A percentile compares a stretch with the other conserved stretches of the same genome.
Conservation (phyloP, 2,888 invertebrate species). For the Barypeithes pellucidus region DNA sequence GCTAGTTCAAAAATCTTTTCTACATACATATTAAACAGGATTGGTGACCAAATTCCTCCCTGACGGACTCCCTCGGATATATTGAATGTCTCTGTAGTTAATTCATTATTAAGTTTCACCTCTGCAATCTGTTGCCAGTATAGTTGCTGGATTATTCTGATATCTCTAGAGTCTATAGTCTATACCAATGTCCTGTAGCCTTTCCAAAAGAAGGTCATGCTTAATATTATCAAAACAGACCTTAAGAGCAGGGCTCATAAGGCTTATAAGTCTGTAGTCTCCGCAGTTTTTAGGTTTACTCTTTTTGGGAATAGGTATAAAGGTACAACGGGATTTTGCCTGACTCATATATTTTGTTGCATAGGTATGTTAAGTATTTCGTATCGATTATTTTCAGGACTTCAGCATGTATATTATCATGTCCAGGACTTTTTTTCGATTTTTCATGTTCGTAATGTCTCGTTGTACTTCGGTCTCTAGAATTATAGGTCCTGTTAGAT, state of each 20-base stretch:
- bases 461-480: neutral
- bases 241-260: neutral
- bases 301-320: neutral
- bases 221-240: too few species aligned
- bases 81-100: too few species aligned
- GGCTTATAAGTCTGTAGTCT: slow-evolving; percentile 3
- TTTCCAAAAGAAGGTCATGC: too few species aligned
- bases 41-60: too few species aligned
- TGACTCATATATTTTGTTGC: neutral
- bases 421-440: slow-evolving; percentile 1
- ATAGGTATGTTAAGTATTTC: neutral
- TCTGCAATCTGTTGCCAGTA: too few species aligned
- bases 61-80: too few species aligned
- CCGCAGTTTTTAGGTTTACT: neutral
- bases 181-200: too few species aligned
- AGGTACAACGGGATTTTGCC: neutral
- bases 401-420: slow-evolving; percentile 12
- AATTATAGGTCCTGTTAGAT: neutral
- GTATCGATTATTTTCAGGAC: neutral
- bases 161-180: too few species aligned
- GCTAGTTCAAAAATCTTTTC: too few species aligned
- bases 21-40: too few species aligned
- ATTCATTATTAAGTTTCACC: too few species aligned
- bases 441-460: neutral
- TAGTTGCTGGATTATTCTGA: too few species aligned